phyloP scores from a whole-genome alignment of 2,797 vertebrate species.

The Mus spretus region DNA sequence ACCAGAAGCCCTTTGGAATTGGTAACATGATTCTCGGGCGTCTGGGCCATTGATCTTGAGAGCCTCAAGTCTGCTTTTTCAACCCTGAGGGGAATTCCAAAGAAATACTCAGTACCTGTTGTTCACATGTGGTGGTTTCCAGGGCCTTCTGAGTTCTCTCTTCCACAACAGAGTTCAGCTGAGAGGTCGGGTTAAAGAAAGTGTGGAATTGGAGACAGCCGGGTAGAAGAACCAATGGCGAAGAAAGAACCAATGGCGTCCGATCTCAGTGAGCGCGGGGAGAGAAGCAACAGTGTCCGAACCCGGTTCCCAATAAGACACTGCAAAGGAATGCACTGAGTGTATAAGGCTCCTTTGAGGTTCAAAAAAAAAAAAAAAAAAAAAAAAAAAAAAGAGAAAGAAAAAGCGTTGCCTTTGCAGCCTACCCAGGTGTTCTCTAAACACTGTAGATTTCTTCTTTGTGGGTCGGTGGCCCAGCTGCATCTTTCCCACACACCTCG shows the following conservation, averaged over 20 bases:
- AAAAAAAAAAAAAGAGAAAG: not conserved
- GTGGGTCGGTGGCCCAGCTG: too few relatives aligned
- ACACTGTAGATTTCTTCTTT: not conserved
- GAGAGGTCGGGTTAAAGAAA: conserved; percentile 48
- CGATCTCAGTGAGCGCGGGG: not conserved
- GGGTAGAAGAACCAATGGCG: not conserved
- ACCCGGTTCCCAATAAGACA: not conserved
- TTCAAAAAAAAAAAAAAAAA: not conserved
- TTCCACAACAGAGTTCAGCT: conserved; percentile 16
- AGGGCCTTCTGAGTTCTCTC: not conserved
- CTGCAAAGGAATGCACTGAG: not conserved
- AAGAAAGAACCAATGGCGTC: too few relatives aligned
- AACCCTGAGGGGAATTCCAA: conserved; percentile 69
- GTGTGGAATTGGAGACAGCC: not conserved
- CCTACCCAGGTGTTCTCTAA: not conserved
- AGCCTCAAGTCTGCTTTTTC: conserved; percentile 50
- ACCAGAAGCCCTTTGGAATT: conserved; percentile 26
- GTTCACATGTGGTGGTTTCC: not conserved
- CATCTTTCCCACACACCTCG: not conserved
- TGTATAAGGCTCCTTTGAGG: not conserved
- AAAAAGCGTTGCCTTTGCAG: not conserved
- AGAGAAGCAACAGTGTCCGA: not conserved
- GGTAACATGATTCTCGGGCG: conserved; percentile 38
- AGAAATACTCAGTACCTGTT: conserved; percentile 53
- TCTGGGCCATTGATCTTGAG: conserved; percentile 50